Evolutionary conservation across 2,113 vertebrate species (phyloP), one percentile per base, ranked within the genome.

Genomic region (Mionectes macconnelli): DNA sequence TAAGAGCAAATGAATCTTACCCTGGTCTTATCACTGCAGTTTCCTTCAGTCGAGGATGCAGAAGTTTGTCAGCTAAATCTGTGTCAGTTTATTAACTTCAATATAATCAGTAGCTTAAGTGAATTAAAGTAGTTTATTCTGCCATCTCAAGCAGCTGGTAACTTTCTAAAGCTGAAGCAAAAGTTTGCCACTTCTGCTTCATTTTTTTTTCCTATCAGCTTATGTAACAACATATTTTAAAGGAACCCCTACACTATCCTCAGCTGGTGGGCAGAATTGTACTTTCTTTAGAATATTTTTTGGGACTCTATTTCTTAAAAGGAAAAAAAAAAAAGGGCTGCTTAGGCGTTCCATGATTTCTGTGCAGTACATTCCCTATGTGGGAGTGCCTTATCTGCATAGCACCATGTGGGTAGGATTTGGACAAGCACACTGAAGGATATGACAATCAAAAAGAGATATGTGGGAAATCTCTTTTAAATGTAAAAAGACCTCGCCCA

Each of bases 311-410:
- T 77, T 97, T 94, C 80, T 95, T 92, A 68, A 89, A 75, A 74
- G 53, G 39, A 11, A 57, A 91, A 66, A 81, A 66, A 81, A 68
- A 81, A 40, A 85, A 60, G 66, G 49, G 69, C 72, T 81, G 90
- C 56, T 87, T 64, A 70, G 76, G 94, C 87, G 53, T 93, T 96
- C 90, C 90, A 80, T 93, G 89, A 79, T 95, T 88, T 93, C 87
- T 95, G 94, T 82, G 97, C 76, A 97, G 95, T 96, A 96, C 85
- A 91, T 90, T 96, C 77, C n/a, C n/a, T 39, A 88, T 55, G 97
- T 97, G 94, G 97, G 97, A 96, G 97, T 87, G 96, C 67, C 76
- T 93, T 87, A 94, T 97, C 92, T 98, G 88, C 95, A 97, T 87
- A 90, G 93, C 19, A 64, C 91, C 62, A 70, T 86, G 97, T 97